phyloP scores from a whole-genome alignment of 2,113 vertebrate species.

The Cygnus buccinator region DNA sequence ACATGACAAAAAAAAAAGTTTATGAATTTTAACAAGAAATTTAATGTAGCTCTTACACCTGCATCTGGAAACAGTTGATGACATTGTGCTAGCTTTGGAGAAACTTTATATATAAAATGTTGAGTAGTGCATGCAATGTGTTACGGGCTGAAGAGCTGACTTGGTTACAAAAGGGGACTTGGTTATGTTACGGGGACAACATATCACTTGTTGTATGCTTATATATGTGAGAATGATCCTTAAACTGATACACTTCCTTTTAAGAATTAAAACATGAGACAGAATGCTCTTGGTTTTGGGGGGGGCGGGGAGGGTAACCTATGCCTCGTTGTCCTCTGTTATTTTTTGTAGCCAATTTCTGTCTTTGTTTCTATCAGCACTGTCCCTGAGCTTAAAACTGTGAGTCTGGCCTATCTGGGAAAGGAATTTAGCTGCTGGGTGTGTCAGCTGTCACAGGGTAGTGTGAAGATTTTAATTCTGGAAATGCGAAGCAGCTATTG shows the following conservation, averaged over 20 bases:
- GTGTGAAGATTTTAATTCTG: neutral
- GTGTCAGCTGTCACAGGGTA: neutral
- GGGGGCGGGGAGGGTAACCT: neutral
- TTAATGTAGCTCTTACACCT: neutral
- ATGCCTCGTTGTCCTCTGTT: neutral
- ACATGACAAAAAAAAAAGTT: neutral
- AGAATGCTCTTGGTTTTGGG: neutral
- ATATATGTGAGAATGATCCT: neutral
- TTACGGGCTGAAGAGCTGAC: neutral
- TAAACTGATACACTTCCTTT: neutral
- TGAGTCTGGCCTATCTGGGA: neutral
- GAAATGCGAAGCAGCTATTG: neutral
- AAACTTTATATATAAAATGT: neutral
- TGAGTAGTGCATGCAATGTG: neutral
- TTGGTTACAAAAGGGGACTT: neutral
- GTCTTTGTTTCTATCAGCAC: neutral
- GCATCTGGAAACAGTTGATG: neutral
- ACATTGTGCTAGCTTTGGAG: neutral
- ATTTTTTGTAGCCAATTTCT: neutral
- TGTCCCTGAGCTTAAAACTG: neutral
- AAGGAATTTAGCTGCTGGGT: conserved; percentile 16
- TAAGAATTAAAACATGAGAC: neutral
- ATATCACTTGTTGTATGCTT: neutral
- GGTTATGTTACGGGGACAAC: neutral
- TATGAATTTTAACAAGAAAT: neutral